phyloP scores from a whole-genome alignment of 2,113 vertebrate genomes.

The Bombycilla garrulus region DNA sequence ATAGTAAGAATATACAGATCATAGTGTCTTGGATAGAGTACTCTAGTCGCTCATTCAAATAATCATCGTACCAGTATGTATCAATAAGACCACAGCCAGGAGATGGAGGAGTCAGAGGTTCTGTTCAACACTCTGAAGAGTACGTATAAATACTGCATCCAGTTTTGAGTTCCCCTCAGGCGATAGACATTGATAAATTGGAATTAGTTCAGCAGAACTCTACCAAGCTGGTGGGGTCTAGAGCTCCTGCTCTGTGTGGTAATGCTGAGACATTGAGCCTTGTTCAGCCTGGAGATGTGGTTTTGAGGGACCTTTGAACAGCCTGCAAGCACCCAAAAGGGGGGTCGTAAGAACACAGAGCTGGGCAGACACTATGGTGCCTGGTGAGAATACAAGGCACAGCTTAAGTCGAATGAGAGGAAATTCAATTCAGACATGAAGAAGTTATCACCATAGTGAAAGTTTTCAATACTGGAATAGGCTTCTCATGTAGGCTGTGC shows the following conservation, averaged over 20 bases:
- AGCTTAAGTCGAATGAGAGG: accelerated
- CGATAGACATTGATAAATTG: background rate
- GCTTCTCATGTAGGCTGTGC: background rate
- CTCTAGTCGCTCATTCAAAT: background rate
- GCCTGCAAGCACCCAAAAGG: accelerated
- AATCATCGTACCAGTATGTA: background rate
- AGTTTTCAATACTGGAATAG: background rate
- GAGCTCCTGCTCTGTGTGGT: background rate
- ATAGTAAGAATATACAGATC: background rate
- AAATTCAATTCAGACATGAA: background rate
- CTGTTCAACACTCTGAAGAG: background rate
- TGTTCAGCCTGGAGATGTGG: background rate
- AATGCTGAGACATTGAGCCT: background rate
- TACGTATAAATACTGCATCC: background rate
- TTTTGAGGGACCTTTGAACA: background rate
- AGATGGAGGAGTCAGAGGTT: background rate
- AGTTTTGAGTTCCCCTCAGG: accelerated
- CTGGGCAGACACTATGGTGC: accelerated
- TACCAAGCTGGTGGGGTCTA: background rate
- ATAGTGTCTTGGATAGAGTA: background rate
- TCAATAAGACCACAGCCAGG: background rate
- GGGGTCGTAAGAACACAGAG: background rate
- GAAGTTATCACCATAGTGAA: background rate
- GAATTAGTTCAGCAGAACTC: background rate
- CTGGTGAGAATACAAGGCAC: accelerated